Percentiles rank a stretch among this genome's conserved stretches.
Evolutionary conservation across 2,113 vertebrate genomes (phyloP).

Genomic region (Guaruba guarouba): DNA sequence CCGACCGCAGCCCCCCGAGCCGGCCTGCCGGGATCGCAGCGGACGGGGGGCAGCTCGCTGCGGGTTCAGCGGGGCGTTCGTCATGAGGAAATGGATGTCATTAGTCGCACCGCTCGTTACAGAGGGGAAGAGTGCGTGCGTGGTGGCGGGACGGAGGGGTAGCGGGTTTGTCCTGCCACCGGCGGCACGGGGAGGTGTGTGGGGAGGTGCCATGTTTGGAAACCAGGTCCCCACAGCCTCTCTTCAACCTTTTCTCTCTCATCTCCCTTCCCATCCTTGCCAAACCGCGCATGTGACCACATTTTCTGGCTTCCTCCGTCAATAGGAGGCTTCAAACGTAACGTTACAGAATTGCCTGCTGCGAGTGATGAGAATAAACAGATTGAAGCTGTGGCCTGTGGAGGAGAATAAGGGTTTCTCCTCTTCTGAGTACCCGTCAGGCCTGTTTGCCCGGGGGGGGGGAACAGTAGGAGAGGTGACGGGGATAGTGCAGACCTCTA

Average conservation of each 20-base stretch:
- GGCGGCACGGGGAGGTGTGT: background rate
- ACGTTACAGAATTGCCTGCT: slow-evolving; percentile 22
- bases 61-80: background rate
- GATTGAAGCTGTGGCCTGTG: slow-evolving; percentile 54
- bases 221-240: slow-evolving; percentile 31
- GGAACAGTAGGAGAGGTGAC: background rate
- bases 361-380: slow-evolving; percentile 32
- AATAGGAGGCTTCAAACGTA: slow-evolving; percentile 22
- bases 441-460: slow-evolving; percentile 36
- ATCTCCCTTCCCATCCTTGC: background rate
- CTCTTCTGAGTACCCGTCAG: slow-evolving; percentile 19
- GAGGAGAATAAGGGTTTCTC: slow-evolving; percentile 32
- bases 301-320: slow-evolving; percentile 24
- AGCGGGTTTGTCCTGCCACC: background rate
- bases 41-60: background rate
- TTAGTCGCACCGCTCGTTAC: background rate
- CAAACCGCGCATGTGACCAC: slow-evolving; percentile 14
- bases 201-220: slow-evolving; percentile 71
- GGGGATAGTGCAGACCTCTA: background rate
- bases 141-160: background rate
- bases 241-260: slow-evolving; percentile 15
- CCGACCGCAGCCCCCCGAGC: background rate
- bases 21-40: background rate
- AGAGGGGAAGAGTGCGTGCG: background rate
- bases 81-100: background rate